Base-by-base conservation (phyloP, 2,797 vertebrate genomes). In the Hemibagrus guttatus region DNA sequence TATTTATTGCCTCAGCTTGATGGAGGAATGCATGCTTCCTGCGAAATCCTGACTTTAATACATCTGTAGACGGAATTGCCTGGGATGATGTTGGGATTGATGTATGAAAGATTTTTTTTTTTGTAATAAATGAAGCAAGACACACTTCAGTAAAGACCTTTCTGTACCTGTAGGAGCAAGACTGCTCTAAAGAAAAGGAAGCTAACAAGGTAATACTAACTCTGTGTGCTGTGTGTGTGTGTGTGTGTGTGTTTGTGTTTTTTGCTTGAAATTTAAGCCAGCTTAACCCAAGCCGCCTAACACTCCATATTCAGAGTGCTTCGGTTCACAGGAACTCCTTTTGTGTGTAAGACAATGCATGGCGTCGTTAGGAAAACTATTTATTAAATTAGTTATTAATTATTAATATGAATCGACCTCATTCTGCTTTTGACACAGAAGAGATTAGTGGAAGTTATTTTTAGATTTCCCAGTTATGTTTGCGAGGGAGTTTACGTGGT, bases 121-220 rank as follows among this genome's bases (percentile, higher is more conserved):
- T 39, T 80, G 76, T n/a, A 14, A 80, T 78, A 56, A 74, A 78
- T 42, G 9, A 54, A 81, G 39, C 14, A 26, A 68, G 31, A 56
- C 49, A 23, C 46, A 31, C 59, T 52, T 83, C 31, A 66, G 54
- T 88, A 63, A 87, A 78, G 46, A 76, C 54, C 90, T 90, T 85
- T 94, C 87, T 74, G 63, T 78, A 93, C 93, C 94, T 91, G 28
- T 93, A 99, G 98, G 98, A 97, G 96, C 95, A 99, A 99, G 96
- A 98, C 97, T 11, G 98, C 97, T 84, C 94, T 99, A 93, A 99
- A 99, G 97, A 99, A 98, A 95, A 96, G 97, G 93, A 99, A 98
- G 90, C 93, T 99, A 90, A 98, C 97, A 72, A 98, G 98, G 98
- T 99, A 97, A 92, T 19, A 88, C 85, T 84, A 83, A 82, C 75